Percentiles rank a stretch among this genome's conserved stretches.
Conservation (phyloP, 2,888 invertebrate species). For the Tuta absoluta region DNA sequence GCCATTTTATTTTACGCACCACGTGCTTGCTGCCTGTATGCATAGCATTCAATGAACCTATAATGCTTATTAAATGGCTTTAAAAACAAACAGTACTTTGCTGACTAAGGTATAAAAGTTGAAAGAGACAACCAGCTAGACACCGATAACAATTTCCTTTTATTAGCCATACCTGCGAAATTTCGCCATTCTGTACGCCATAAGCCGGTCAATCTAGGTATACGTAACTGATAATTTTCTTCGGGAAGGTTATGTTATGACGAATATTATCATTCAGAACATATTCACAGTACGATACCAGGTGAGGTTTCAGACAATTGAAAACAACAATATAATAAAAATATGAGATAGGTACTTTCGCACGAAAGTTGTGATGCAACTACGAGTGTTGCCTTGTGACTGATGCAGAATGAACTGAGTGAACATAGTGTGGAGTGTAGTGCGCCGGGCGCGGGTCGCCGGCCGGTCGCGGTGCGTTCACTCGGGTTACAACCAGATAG, state of each 20-base stretch:
- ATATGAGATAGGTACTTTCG: conserved; percentile 38
- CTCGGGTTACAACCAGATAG: not conserved
- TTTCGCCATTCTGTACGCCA: conserved; percentile 67
- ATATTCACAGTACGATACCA: not conserved
- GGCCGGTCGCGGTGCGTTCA: conserved; percentile 41
- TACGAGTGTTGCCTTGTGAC: conserved; percentile 79
- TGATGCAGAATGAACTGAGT: conserved; percentile 54
- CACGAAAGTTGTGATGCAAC: conserved; percentile 62
- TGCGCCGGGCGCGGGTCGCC: conserved; percentile 33
- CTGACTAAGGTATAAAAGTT: not conserved
- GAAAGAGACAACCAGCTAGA: not conserved
- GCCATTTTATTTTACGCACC: conserved; percentile 71
- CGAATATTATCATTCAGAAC: not conserved
- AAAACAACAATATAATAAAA: not conserved
- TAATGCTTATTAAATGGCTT: not conserved
- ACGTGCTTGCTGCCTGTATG: conserved; percentile 70
- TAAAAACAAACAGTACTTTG: not conserved
- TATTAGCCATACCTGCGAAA: conserved; percentile 61
- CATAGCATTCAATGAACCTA: conserved; percentile 42
- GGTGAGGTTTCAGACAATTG: not conserved
- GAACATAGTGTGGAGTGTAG: conserved; percentile 38
- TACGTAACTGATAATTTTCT: conserved; percentile 26
- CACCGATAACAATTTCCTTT: not conserved
- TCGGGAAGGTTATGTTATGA: not conserved
- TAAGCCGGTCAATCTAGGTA: conserved; percentile 46